Percentiles rank a stretch among this genome's conserved stretches.
Evolutionary conservation across 2,888 invertebrate species (phyloP).

Genomic region (Machimus rusticus): DNA sequence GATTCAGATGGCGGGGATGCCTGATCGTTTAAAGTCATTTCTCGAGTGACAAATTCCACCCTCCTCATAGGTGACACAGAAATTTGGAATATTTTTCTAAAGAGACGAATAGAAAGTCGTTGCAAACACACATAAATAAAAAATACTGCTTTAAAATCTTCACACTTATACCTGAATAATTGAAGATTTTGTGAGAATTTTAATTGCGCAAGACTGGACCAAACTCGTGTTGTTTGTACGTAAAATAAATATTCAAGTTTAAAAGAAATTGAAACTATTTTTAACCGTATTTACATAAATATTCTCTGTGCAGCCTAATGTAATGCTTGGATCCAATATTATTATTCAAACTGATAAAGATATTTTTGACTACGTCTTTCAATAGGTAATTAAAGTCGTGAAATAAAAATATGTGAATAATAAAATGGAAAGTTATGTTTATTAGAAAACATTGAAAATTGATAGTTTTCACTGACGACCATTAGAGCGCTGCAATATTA

Average conservation of each 20-base stretch:
- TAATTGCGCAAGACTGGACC: not conserved
- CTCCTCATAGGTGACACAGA: not conserved
- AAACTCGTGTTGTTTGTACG: not conserved
- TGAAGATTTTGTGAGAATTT: not conserved
- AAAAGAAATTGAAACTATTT: not conserved
- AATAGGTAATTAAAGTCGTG: not conserved
- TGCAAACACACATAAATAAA: not conserved
- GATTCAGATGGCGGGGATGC: not conserved
- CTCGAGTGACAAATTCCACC: not conserved
- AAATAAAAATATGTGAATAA: not conserved
- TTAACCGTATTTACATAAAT: not conserved
- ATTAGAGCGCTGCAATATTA: too few relatives aligned
- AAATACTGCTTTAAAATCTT: not conserved
- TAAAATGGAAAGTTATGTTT: not conserved
- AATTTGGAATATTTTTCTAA: not conserved
- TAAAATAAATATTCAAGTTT: not conserved
- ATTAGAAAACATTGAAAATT: not conserved
- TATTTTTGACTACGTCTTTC: not conserved
- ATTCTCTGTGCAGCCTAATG: not conserved
- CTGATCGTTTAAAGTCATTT: not conserved
- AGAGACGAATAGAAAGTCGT: not conserved
- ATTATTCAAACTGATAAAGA: not conserved
- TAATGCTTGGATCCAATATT: not conserved
- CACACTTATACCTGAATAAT: not conserved
- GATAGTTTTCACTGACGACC: not conserved